These are phyloP conservation scores for Centropus unirufus DNA, from an alignment of 2,113 vertebrate genomes.

Conservation along the genomic window DNA sequence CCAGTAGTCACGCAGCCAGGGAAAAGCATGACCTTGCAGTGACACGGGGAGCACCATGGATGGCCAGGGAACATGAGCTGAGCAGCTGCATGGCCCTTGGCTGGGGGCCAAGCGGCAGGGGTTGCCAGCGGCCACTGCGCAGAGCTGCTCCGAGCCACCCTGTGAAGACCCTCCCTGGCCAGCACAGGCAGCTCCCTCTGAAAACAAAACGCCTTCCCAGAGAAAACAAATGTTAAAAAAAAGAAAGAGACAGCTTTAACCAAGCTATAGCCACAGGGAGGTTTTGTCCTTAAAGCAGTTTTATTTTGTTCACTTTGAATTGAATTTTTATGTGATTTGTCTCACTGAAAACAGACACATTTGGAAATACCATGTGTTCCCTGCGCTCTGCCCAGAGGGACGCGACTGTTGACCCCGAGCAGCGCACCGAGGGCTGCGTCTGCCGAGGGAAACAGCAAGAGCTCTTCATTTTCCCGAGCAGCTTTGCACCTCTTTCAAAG, in stretches of 20 bases:
- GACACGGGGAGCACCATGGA: neutral
- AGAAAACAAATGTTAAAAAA: rapidly evolving
- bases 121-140: neutral
- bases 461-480: neutral
- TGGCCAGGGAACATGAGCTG: neutral
- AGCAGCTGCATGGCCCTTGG: neutral
- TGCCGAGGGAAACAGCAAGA: neutral
- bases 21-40: conserved; percentile 7
- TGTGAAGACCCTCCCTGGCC: neutral
- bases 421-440: neutral
- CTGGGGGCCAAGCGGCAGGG: neutral
- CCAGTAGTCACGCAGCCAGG: rapidly evolving
- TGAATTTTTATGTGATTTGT: conserved; percentile 16
- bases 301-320: conserved; percentile 20
- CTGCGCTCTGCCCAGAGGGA: neutral
- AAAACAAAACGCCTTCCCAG: neutral
- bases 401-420: neutral
- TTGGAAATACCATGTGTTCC: conserved; percentile 12
- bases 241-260: neutral
- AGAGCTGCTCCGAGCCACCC: neutral
- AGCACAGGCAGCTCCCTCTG: rapidly evolving
- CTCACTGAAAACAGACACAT: conserved; percentile 5
- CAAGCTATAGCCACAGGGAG: conserved; percentile 23
- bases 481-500: neutral
- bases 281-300: conserved; percentile 34